Conservation (phyloP, 2,888 invertebrate genomes). For the Adelognathus sp. region DNA sequence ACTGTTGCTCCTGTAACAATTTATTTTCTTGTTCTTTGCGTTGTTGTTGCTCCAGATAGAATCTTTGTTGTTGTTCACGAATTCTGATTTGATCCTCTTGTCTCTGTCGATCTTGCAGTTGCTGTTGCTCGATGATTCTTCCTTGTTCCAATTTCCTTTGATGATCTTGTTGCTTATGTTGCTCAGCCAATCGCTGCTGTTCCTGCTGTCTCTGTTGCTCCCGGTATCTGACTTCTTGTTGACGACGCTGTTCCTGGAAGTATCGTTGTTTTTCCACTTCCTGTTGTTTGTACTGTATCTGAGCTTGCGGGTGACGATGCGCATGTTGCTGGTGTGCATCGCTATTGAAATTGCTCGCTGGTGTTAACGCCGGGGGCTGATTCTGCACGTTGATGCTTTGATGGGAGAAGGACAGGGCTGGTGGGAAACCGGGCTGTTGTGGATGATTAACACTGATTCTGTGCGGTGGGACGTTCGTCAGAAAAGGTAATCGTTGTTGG, state of each 20-base stretch:
- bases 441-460: conserved; percentile 76
- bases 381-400: conserved; percentile 73
- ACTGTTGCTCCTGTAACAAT: conserved; percentile 66
- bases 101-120: conserved; percentile 68
- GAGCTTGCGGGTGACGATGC: conserved; percentile 55
- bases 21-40: conserved; percentile 76
- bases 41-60: conserved; percentile 74
- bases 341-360: conserved; percentile 60
- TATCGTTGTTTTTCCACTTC: conserved; percentile 71
- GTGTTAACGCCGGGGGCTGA: conserved; percentile 59
- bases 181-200: conserved; percentile 63
- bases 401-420: conserved; percentile 72
- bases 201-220: conserved; percentile 72
- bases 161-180: conserved; percentile 76
- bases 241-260: conserved; percentile 70
- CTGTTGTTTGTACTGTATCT: conserved; percentile 40
- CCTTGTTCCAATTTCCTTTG: conserved; percentile 67
- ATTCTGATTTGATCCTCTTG: conserved; percentile 66
- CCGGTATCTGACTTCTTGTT: conserved; percentile 68
- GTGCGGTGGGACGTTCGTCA: conserved; percentile 78
- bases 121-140: conserved; percentile 64
- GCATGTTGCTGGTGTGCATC: conserved; percentile 57
- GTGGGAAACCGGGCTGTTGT: conserved; percentile 73
- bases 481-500: conserved; percentile 76
- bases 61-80: conserved; percentile 68